Evolutionary conservation across 2,888 invertebrate species (phyloP), one percentile per base, ranked within the genome.

Genomic region (Anticlea derivata): DNA sequence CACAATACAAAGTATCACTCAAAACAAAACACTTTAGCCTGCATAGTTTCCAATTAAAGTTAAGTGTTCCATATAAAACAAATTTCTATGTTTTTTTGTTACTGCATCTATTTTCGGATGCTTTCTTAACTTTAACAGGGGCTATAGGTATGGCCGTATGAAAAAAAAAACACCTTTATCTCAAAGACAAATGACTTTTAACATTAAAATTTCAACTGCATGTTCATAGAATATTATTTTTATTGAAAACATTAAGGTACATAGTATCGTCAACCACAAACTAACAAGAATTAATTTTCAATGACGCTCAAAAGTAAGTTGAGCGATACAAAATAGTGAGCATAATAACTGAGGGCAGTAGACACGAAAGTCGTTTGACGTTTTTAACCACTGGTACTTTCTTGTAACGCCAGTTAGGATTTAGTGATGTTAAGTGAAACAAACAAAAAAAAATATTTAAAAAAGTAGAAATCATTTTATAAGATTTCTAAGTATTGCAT

Each of bases 251-350:
- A 78, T 74, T 70, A 39, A 70, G 68, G 68, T 75, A 77, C 68
- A 73, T 69, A 68, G 70, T 74, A 75, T 78, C 47, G 80, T 79
- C 73, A 79, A 80, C 74, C 76, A 77, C 75, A 63, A 76, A 72
- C 75, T 80, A 82, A 84, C 79, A 78, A 72, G 70, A 75, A 70
- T 73, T 74, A 76, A 76, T 72, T 66, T 75, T 72, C 11, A 47
- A 57, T 55, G 50, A 55, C 47, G 51, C 55, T 52, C 55, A 55
- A 26, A 31, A 43, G 27, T 11, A 22, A 29, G 43, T 49, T 54
- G 41, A 51, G 54, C 38, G 24, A 50, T 41, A 43, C 33, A 29
- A 39, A 44, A 45, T 10, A 57, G 40, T 58, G 58, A 52, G 58
- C 51, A 50, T 41, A 40, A 46, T 30, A 5, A 31, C 22, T 26